Evolutionary conservation across 2,113 vertebrate genomes (phyloP).

Genomic region (Dromaius novaehollandiae): DNA sequence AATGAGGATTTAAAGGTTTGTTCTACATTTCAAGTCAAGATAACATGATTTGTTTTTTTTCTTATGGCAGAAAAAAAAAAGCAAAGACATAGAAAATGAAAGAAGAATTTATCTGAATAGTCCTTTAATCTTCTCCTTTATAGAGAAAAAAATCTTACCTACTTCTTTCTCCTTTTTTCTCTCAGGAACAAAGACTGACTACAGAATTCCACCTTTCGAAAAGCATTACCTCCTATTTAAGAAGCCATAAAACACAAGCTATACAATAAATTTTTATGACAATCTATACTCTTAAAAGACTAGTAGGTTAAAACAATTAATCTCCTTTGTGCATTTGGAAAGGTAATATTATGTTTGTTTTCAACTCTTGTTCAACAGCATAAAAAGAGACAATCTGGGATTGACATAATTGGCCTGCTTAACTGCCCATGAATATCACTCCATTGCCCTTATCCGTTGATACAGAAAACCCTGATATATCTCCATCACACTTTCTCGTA

Average conservation of each 20-base stretch:
- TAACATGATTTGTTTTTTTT: background rate
- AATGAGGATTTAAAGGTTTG: conserved; percentile 59
- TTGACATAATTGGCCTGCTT: background rate
- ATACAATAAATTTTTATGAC: background rate
- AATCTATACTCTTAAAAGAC: background rate
- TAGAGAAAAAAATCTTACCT: background rate
- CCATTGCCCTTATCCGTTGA: background rate
- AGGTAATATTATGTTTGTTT: background rate
- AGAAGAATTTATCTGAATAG: conserved; percentile 3
- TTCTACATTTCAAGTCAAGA: conserved; percentile 37
- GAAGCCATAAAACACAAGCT: background rate
- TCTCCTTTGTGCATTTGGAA: background rate
- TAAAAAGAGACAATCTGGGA: background rate
- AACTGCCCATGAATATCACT: background rate
- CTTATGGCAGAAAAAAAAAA: background rate
- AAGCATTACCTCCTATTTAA: background rate
- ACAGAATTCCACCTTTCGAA: background rate
- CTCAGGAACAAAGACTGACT: background rate
- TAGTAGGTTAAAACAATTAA: background rate
- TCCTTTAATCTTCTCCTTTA: conserved; percentile 29
- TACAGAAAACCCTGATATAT: background rate
- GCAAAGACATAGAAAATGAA: conserved; percentile 6
- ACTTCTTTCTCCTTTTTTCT: background rate
- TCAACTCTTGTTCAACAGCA: background rate
- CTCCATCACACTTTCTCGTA: background rate